phyloP scores from a whole-genome alignment of 2,797 vertebrate species.

The Phrynocephalus forsythii region DNA sequence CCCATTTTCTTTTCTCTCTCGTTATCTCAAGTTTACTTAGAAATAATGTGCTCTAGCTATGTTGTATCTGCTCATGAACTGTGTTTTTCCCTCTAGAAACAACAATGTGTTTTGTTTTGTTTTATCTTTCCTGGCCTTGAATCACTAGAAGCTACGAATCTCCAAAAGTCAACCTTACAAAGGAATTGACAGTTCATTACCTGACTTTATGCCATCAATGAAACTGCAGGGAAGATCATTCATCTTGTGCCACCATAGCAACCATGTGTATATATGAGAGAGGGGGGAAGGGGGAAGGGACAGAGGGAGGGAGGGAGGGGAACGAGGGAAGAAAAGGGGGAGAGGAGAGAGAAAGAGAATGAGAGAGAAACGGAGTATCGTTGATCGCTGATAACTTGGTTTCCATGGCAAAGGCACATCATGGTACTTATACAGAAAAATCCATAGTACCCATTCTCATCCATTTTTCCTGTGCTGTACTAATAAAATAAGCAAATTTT shows the following conservation, averaged over 20 bases:
- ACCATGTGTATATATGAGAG: conserved; percentile 27
- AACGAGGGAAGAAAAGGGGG: background rate
- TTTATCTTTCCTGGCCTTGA: background rate
- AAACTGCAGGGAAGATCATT: conserved; percentile 52
- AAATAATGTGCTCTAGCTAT: conserved; percentile 34
- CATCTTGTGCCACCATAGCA: conserved; percentile 62
- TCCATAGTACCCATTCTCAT: background rate
- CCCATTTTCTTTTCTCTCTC: background rate
- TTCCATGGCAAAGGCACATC: conserved; percentile 47
- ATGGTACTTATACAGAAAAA: background rate
- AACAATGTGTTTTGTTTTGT: conserved; percentile 8
- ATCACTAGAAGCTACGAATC: background rate
- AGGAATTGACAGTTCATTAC: conserved; percentile 34
- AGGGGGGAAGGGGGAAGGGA: background rate
- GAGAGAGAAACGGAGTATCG: background rate
- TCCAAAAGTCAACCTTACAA: conserved; percentile 12
- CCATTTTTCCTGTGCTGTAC: fast-evolving
- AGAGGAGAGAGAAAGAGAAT: background rate
- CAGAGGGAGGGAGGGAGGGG: background rate
- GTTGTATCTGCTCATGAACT: conserved; percentile 12
- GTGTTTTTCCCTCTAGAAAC: background rate
- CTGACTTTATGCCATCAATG: conserved; percentile 26
- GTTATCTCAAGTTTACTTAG: background rate
- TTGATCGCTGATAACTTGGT: conserved; percentile 35
- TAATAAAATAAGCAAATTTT: background rate